Percentiles rank a stretch among this genome's conserved stretches.
phyloP scores from a whole-genome alignment of 2,888 invertebrate species.

The Adelognathus sp. region DNA sequence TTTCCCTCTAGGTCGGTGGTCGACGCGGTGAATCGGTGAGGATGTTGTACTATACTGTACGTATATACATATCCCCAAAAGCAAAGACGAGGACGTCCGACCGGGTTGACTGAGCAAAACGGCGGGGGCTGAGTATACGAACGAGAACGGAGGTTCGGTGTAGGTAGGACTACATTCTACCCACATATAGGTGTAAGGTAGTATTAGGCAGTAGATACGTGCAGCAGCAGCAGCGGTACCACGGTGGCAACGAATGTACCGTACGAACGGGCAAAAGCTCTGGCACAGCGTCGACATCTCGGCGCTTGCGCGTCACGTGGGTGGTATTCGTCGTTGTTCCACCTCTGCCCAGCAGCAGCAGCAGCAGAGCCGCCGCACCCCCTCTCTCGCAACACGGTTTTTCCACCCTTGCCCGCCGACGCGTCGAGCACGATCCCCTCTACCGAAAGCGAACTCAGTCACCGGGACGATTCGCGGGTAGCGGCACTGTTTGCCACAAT shows the following conservation, averaged over 20 bases:
- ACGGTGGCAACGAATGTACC: constrained; percentile 45
- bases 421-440: constrained; percentile 57
- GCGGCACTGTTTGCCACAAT: constrained; percentile 67
- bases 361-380: constrained; percentile 54
- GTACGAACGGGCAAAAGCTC: constrained; percentile 50
- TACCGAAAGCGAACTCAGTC: constrained; percentile 74
- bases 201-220: constrained; percentile 41
- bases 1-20: constrained; percentile 32
- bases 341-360: constrained; percentile 64
- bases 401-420: constrained; percentile 69
- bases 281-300: background rate
- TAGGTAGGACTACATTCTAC: no score
- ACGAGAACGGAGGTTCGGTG: constrained; percentile 26
- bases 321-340: constrained; percentile 75
- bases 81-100: background rate
- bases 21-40: constrained; percentile 31
- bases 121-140: constrained; percentile 46
- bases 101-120: constrained; percentile 34
- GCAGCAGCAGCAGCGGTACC: constrained; percentile 35
- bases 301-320: constrained; percentile 74
- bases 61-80: background rate
- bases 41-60: no score
- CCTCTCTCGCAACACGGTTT: constrained; percentile 54
- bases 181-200: constrained; percentile 39
- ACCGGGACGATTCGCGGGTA: constrained; percentile 78